Percentiles rank a stretch among this genome's conserved stretches.
phyloP scores from a whole-genome alignment of 1,140 invertebrate genomes.

The Formica exsecta region DNA sequence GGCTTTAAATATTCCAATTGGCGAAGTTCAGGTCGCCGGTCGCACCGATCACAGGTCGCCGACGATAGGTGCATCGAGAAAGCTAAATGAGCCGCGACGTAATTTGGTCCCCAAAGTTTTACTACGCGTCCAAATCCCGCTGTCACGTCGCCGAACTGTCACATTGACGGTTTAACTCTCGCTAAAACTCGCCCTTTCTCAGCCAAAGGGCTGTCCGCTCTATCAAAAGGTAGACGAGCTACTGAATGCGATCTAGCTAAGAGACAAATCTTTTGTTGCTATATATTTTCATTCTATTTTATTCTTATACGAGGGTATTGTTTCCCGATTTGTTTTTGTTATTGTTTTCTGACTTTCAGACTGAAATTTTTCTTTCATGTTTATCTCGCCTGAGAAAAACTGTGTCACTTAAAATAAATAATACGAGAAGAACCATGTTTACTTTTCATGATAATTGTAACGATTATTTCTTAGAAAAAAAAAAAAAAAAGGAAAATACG shows the following conservation, averaged over 20 bases:
- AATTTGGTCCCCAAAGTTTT: constrained; percentile 54
- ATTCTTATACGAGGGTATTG: background rate
- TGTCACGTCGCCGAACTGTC: background rate
- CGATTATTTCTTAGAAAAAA: background rate
- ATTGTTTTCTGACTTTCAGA: background rate
- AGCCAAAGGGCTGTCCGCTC: background rate
- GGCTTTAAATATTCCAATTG: constrained; percentile 67
- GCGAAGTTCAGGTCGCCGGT: constrained; percentile 48
- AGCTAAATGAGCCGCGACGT: constrained; percentile 56
- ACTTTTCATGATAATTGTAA: background rate
- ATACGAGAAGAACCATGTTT: background rate
- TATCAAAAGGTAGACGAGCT: background rate
- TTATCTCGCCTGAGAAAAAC: background rate
- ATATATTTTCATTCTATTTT: background rate
- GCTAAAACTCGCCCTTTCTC: background rate
- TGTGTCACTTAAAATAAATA: background rate
- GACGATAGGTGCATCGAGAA: constrained; percentile 48
- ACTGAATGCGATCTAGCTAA: background rate
- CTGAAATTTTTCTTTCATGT: background rate
- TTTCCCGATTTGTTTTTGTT: no score
- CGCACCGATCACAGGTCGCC: background rate
- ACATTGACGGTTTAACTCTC: background rate
- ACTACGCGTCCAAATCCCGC: constrained; percentile 11
- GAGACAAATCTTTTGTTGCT: background rate
- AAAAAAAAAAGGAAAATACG: background rate